Percentiles rank a stretch among this genome's conserved stretches.
Evolutionary conservation across 2,888 invertebrate species (phyloP).

Genomic region (Bedellia somnulentella): DNA sequence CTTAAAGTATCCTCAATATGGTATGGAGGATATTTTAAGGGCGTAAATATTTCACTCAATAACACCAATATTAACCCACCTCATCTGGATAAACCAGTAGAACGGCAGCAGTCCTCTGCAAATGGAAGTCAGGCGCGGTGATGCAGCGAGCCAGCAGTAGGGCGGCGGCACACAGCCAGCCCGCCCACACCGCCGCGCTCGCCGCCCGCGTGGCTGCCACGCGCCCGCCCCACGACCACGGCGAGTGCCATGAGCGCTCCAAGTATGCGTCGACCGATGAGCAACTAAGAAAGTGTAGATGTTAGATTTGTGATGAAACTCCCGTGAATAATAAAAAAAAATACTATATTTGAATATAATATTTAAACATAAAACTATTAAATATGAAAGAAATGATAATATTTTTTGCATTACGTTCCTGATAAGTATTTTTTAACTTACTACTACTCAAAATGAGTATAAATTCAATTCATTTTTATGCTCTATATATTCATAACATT

Average conservation of each 20-base stretch:
- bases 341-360: too few species aligned
- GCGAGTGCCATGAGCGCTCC: slow-evolving; percentile 20
- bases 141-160: slow-evolving; percentile 38
- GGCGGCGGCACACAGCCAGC: slow-evolving; percentile 39
- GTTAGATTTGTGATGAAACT: too few species aligned
- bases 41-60: neutral
- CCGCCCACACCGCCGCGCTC: slow-evolving; percentile 34
- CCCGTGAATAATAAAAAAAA: too few species aligned
- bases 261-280: slow-evolving; percentile 31
- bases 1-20: too few species aligned
- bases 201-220: slow-evolving; percentile 29
- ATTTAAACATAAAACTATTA: too few species aligned
- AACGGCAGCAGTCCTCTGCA: slow-evolving; percentile 27
- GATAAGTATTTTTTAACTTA: too few species aligned
- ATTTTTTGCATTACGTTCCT: too few species aligned
- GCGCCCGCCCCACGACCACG: slow-evolving; percentile 29
- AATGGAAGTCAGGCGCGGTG: slow-evolving; percentile 36
- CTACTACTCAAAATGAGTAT: too few species aligned
- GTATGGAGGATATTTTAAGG: too few species aligned
- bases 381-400: too few species aligned
- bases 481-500: too few species aligned
- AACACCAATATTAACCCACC: slow-evolving; percentile 14
- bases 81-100: slow-evolving; percentile 32
- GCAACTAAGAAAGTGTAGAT: slow-evolving; percentile 33
- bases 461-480: too few species aligned